These are phyloP conservation scores for Zootermopsis nevadensis DNA, from an alignment of 2,888 invertebrate species.

Conservation along the genomic window DNA sequence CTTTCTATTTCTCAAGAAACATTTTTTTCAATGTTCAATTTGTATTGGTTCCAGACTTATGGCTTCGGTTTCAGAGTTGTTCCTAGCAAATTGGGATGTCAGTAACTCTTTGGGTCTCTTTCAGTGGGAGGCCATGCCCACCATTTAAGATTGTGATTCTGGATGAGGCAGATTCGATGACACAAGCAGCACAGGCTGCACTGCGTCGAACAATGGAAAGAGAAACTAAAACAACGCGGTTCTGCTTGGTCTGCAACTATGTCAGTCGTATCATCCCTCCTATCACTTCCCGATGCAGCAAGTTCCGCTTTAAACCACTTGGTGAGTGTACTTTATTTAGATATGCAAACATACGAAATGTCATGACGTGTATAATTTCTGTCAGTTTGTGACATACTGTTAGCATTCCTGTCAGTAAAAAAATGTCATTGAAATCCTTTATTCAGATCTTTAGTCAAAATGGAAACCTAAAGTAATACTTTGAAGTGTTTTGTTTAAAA, in stretches of 20 bases:
- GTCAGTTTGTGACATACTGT: not conserved
- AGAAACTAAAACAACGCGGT: conserved; percentile 92
- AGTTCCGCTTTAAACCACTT: conserved; percentile 96
- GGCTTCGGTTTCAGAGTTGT: too few species aligned
- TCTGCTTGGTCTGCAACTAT: conserved; percentile 99
- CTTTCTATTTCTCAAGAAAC: too few species aligned
- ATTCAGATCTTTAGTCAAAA: too few species aligned
- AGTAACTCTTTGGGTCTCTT: conserved; percentile 50
- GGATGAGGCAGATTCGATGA: conserved; percentile 99
- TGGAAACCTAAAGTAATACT: too few species aligned
- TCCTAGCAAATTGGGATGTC: not conserved
- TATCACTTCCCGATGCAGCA: conserved; percentile 96
- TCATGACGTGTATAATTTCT: too few species aligned
- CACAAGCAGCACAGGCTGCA: conserved; percentile 95
- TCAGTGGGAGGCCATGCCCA: conserved; percentile 87
- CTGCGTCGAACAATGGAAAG: conserved; percentile 97
- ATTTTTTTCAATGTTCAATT: too few species aligned
- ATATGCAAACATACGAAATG: too few species aligned
- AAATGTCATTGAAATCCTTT: too few species aligned
- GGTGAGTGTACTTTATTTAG: conserved; percentile 64
- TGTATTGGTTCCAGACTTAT: too few species aligned
- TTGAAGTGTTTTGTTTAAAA: too few species aligned
- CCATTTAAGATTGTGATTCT: conserved; percentile 96
- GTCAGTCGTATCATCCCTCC: conserved; percentile 98
- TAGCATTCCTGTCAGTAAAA: not conserved